Conservation (phyloP, 1,140 invertebrate genomes). For the Drosophila busckii region DNA sequence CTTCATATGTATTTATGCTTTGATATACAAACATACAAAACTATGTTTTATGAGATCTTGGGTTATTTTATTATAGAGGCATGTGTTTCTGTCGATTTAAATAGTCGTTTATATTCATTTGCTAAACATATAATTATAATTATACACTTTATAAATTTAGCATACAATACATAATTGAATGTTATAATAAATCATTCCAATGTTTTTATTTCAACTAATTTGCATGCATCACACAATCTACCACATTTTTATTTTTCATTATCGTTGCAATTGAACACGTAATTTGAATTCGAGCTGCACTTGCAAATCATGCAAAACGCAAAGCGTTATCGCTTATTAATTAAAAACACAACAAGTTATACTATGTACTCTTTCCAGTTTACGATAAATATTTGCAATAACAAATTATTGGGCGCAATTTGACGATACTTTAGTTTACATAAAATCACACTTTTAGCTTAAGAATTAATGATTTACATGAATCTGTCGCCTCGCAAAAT, state of each 20-base stretch:
- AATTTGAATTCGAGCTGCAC: constrained; percentile 45
- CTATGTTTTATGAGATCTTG: neutral
- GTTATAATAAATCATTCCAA: constrained; percentile 14
- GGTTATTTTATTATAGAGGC: neutral
- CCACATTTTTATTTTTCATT: constrained; percentile 24
- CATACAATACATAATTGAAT: constrained; percentile 7
- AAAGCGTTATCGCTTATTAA: constrained; percentile 21
- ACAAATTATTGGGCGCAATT: constrained; percentile 6
- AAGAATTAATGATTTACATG: constrained; percentile 24
- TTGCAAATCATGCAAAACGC: constrained; percentile 12
- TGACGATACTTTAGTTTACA: constrained; percentile 18
- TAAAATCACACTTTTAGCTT: constrained; percentile 25
- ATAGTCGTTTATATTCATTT: constrained; percentile 37
- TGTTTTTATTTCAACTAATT: constrained; percentile 44
- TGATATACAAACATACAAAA: too few species aligned
- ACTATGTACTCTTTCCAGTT: constrained; percentile 2
- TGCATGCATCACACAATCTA: constrained; percentile 38
- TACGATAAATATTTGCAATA: constrained; percentile 7
- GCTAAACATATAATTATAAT: constrained; percentile 52
- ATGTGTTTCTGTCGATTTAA: constrained; percentile 18
- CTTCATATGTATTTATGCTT: too few species aligned
- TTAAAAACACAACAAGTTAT: constrained; percentile 37
- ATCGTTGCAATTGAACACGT: constrained; percentile 55
- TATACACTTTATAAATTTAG: constrained; percentile 27
- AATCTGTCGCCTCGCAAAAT: constrained; percentile 17